These are phyloP conservation scores for Bombus huntii DNA, from an alignment of 1,140 invertebrate genomes.

Conservation along the genomic window DNA sequence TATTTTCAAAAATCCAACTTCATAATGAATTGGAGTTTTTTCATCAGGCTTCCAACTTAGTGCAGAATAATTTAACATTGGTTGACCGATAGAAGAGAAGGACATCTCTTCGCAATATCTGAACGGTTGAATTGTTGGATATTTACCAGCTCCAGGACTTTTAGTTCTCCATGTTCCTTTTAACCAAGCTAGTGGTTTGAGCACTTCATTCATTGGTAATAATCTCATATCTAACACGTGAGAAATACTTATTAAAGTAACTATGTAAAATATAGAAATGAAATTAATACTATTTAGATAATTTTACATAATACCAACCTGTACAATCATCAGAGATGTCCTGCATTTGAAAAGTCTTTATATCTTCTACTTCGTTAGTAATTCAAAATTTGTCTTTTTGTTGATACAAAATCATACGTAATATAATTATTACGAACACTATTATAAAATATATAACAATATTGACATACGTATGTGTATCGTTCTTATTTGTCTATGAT, in stretches of 20 bases:
- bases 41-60: slow-evolving; percentile 84
- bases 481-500: not conserved
- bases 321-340: not conserved
- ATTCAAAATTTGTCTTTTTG: not conserved
- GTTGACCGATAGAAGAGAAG: slow-evolving; percentile 86
- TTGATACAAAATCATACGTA: too few species aligned
- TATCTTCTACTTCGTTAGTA: not conserved
- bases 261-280: not conserved
- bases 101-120: slow-evolving; percentile 85
- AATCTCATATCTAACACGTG: slow-evolving; percentile 50
- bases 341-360: not conserved
- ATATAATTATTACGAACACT: not conserved
- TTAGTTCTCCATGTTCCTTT: slow-evolving; percentile 85
- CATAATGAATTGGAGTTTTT: slow-evolving; percentile 85
- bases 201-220: slow-evolving; percentile 75
- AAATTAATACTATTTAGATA: not conserved
- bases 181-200: slow-evolving; percentile 84
- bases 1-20: slow-evolving; percentile 86
- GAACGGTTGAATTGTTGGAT: slow-evolving; percentile 85
- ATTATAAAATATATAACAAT: not conserved
- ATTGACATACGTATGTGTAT: not conserved
- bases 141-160: slow-evolving; percentile 81
- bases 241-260: not conserved
- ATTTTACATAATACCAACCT: slow-evolving; percentile 2
- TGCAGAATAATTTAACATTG: slow-evolving; percentile 85